Base-by-base conservation (phyloP, 1,140 invertebrate species). In the Liolophura sinensis region DNA sequence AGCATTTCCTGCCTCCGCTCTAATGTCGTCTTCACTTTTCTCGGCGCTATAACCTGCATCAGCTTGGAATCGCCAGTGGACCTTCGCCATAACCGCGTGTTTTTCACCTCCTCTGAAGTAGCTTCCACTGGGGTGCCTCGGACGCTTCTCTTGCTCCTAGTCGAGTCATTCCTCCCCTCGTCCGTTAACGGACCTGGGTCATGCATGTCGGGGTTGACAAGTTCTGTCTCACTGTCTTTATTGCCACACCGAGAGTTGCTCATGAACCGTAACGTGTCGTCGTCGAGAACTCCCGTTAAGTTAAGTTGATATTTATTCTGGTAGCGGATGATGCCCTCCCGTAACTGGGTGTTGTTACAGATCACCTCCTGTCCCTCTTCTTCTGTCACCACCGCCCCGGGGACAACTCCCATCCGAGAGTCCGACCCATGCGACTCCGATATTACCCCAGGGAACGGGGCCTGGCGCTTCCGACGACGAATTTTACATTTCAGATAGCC, bases 221-320 rank as follows among this genome's bases (percentile, higher is more conserved):
- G 56, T 14, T 59, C 60, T 24, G 68, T 63, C 27, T 78, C 78
- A 22, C 77, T 77, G 67, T 85, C 84, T n/a, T 75, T 78, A 67
- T 85, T 85, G 4, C 84, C 84, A 66, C 84, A 85, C 9, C 84
- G 65, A 3, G 82, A 79, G 22, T 74, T 79, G 58, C 80, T 83
- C 83, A 85, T 83, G 1, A 82, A 63, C 27, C 66, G 64, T 57
- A 76, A 74, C 9, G 84, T 85, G 47, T 73, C 68, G 40, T 76
- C 66, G 64, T 85, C 82, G 27, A 85, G 64, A 7, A 76, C 69
- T 48, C 84, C 84, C 5, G 83, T 84, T 48, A 71, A 70, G 12
- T 77, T 74, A 55, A 85, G 70, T 60, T 82, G 78, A 68, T 83
- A 84, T n/a, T 72, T 79, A 46, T 76, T 77, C 73, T 85, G 84